Evolutionary conservation across 2,888 invertebrate genomes (phyloP), one percentile per base, ranked within the genome.

Genomic region (Pheosia tremula): DNA sequence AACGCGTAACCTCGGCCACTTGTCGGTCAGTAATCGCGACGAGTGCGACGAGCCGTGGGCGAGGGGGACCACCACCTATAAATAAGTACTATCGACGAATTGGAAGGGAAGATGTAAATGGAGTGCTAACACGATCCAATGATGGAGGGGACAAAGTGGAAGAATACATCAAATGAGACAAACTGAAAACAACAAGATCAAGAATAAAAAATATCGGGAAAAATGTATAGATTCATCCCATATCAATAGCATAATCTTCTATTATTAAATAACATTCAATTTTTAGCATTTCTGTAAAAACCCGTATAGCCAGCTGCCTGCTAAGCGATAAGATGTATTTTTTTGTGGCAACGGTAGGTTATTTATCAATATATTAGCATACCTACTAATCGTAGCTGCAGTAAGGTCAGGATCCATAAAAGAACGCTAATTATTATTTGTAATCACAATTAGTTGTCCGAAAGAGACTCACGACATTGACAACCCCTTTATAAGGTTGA

Each of bases 21-120:
- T 54, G 37, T 13, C 52, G 56, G 62, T 67, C 66, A 62, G 68
- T 62, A 54, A 69, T 74, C 61, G 66, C 69, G 68, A 65, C 56
- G 58, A 43, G 64, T 63, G 59, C 66, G 61, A 59, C 59, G 64
- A 57, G 56, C 66, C 65, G 63, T 70, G 43, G 54, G 7, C 57
- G 67, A 75, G 75, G 74, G 24, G 72, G 75, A 68, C 63, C 56
- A 52, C 64, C 59, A 41, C 57, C 56, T 74, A 77, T 76, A 69
- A 76, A 72, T 68, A 77, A 62, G 64, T 66, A 64, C 62, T 60
- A 59, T 59, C 59, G 55, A 69, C 62, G 53, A 53, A 53, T 53
- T 53, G 53, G 38, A 53, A 3, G 10, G 10, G 10, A 24, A 24
- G 24, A 24, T 37, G 37, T 53, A 36, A 53, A 53, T 53, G 10